Conservation (phyloP, 2,888 invertebrate species). For the Melinaea marsaeus region DNA sequence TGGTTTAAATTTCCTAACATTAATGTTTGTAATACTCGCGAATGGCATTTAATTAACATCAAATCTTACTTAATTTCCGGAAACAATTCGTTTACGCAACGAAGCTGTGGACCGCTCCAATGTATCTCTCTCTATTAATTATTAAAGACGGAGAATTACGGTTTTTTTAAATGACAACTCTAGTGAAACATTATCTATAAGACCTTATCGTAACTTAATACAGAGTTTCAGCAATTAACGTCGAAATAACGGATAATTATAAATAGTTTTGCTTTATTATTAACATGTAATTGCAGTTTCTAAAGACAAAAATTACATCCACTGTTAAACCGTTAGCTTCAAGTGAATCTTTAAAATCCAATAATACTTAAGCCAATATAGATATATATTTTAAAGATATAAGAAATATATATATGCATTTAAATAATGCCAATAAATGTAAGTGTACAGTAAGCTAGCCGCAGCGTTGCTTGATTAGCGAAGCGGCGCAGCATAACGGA, state of each 20-base stretch:
- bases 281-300: background rate
- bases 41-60: conserved; percentile 13
- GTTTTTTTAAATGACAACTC: too few species aligned
- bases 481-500: conserved; percentile 37
- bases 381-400: too few species aligned
- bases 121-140: conserved; percentile 13
- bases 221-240: too few species aligned
- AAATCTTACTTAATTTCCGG: conserved; percentile 19
- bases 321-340: too few species aligned
- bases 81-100: conserved; percentile 21
- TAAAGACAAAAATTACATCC: too few species aligned
- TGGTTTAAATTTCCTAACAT: conserved; percentile 5
- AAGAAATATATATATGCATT: background rate
- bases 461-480: conserved; percentile 42
- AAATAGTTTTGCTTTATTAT: background rate
- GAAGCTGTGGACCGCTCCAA: conserved; percentile 15
- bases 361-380: too few species aligned
- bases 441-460: conserved; percentile 46
- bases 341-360: too few species aligned
- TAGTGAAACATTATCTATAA: too few species aligned
- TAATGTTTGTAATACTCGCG: conserved; percentile 5
- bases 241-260: too few species aligned
- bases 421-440: conserved; percentile 41
- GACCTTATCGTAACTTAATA: too few species aligned
- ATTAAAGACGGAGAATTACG: background rate